Evolutionary conservation across 2,797 vertebrate species (phyloP).

Genomic region (Rhyacichthys aspro): DNA sequence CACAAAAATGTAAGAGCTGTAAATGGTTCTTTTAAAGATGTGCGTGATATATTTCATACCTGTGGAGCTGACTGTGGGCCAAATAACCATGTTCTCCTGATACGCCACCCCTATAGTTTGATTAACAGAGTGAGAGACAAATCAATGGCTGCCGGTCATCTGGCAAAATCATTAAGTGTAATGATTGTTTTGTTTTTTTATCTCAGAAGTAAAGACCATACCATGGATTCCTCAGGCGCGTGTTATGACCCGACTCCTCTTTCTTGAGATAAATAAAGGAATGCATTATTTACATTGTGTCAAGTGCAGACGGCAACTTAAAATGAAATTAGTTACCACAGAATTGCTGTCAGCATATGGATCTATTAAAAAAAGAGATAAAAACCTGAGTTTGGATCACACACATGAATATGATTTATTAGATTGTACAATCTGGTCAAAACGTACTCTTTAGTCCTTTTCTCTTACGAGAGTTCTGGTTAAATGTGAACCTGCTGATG

Average conservation of each 20-base stretch:
- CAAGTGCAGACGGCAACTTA: background rate
- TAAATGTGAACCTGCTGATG: slow-evolving; percentile 49
- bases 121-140: slow-evolving; percentile 22
- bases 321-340: slow-evolving; percentile 59
- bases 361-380: slow-evolving; percentile 61
- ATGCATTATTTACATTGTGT: slow-evolving; percentile 22
- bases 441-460: slow-evolving; percentile 75
- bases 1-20: background rate
- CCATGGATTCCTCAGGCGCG: slow-evolving; percentile 68
- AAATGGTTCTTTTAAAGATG: background rate
- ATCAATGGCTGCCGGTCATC: slow-evolving; percentile 18
- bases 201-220: slow-evolving; percentile 50
- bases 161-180: slow-evolving; percentile 26
- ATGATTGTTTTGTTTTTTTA: no score
- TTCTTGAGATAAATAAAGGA: slow-evolving; percentile 59
- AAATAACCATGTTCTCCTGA: slow-evolving; percentile 38
- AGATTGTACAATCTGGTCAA: background rate
- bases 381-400: background rate
- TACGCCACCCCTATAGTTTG: slow-evolving; percentile 37
- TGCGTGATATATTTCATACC: slow-evolving; percentile 27
- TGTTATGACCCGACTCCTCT: slow-evolving; percentile 57
- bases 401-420: background rate
- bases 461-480: slow-evolving; percentile 62
- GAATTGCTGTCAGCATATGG: slow-evolving; percentile 69
- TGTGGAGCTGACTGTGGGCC: slow-evolving; percentile 24